Percentiles rank a stretch among this genome's conserved stretches.
phyloP scores from a whole-genome alignment of 2,888 invertebrate genomes.

The Erynnis tages region DNA sequence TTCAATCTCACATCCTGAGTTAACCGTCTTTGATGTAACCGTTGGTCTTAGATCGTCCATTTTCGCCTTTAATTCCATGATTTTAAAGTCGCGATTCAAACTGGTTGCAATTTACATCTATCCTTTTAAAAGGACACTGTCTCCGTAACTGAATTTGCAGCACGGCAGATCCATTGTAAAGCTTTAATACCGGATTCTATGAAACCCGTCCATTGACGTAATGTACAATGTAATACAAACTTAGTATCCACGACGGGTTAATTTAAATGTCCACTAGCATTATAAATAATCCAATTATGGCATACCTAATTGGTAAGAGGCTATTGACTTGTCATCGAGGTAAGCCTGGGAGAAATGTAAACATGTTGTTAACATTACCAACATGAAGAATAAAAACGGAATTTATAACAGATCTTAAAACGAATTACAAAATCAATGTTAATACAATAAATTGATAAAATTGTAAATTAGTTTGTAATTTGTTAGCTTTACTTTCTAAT shows the following conservation, averaged over 20 bases:
- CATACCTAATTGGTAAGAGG: constrained; percentile 19
- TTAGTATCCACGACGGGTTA: constrained; percentile 16
- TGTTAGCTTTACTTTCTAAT: constrained; percentile 19
- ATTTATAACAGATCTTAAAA: constrained; percentile 16
- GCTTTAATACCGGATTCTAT: constrained; percentile 44
- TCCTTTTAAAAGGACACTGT: constrained; percentile 33
- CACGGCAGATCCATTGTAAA: constrained; percentile 43
- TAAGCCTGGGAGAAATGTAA: constrained; percentile 7
- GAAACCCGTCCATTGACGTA: constrained; percentile 37
- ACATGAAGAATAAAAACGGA: constrained; percentile 6
- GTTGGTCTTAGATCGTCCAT: constrained; percentile 35
- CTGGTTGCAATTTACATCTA: constrained; percentile 19
- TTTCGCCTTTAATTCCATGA: constrained; percentile 38
- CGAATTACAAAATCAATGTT: neutral
- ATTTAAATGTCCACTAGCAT: constrained; percentile 24
- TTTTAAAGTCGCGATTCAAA: constrained; percentile 41
- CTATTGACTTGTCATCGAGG: constrained; percentile 23
- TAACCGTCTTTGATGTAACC: constrained; percentile 69
- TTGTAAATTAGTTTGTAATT: constrained; percentile 23
- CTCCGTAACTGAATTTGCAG: constrained; percentile 45
- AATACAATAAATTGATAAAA: constrained; percentile 16
- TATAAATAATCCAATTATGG: constrained; percentile 26
- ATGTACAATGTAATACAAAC: constrained; percentile 33
- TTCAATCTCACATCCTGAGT: constrained; percentile 78
- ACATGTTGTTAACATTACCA: constrained; percentile 5